Evolutionary conservation across 2,888 invertebrate species (phyloP).

Genomic region (Hyposoter dolosus): DNA sequence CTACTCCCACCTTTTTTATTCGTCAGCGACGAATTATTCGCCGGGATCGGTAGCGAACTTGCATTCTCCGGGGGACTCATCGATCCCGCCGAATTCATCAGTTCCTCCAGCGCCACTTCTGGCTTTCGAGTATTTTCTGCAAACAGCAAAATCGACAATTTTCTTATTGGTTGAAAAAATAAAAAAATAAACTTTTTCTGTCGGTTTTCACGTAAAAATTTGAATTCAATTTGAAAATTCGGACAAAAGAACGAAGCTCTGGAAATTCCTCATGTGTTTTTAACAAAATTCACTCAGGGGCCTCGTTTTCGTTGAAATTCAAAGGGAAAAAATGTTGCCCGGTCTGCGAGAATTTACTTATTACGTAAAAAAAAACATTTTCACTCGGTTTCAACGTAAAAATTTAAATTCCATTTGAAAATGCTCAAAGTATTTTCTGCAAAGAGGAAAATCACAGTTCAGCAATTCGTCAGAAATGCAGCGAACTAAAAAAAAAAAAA

Average conservation of each 20-base stretch:
- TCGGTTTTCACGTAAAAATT: neutral
- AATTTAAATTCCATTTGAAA: neutral
- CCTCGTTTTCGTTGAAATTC: too few relatives aligned
- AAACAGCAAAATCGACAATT: slow-evolving; percentile 8
- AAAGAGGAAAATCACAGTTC: too few relatives aligned
- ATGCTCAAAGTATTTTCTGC: too few relatives aligned
- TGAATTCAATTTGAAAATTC: too few relatives aligned
- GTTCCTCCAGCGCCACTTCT: slow-evolving; percentile 74
- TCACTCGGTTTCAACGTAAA: neutral
- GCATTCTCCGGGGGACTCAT: slow-evolving; percentile 75
- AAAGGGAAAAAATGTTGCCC: neutral
- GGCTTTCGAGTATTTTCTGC: slow-evolving; percentile 68
- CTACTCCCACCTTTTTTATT: slow-evolving; percentile 65
- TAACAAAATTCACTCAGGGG: too few relatives aligned
- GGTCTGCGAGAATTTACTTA: too few relatives aligned
- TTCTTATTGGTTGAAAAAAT: neutral
- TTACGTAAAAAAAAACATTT: neutral
- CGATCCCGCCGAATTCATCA: slow-evolving; percentile 71
- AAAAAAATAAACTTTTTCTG: neutral
- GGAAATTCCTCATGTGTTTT: too few relatives aligned
- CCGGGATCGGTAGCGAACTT: slow-evolving; percentile 63
- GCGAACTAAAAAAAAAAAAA: too few relatives aligned
- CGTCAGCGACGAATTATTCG: slow-evolving; percentile 4
- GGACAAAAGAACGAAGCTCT: too few relatives aligned
- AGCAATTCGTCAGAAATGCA: too few relatives aligned